A percentile compares a stretch with the other conserved stretches of the same genome.
Evolutionary conservation across 2,888 invertebrate species (phyloP).

Genomic region (Hypena proboscidalis): DNA sequence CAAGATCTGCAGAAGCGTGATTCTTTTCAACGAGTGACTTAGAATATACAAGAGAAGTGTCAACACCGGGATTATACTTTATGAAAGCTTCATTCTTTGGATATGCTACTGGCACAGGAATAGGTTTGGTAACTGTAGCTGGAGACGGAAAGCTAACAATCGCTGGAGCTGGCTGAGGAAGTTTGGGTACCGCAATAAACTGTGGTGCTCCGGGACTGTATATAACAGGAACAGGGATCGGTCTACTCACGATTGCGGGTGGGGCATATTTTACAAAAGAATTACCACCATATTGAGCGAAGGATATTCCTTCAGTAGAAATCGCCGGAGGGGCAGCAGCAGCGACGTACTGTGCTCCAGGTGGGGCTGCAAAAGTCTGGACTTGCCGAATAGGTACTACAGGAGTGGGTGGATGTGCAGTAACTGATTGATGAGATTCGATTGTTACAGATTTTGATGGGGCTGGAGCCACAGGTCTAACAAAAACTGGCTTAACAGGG

Average conservation of each 20-base stretch:
- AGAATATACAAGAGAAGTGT: constrained; percentile 12
- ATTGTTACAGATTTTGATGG: background rate
- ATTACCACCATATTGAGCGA: background rate
- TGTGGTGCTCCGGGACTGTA: constrained; percentile 1
- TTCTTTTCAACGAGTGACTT: constrained; percentile 5
- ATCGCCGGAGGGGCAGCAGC: background rate
- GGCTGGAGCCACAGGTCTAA: background rate
- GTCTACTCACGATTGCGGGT: background rate
- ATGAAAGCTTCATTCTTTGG: background rate
- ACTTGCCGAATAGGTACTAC: background rate
- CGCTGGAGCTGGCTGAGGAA: background rate
- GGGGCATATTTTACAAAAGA: background rate
- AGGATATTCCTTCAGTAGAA: no score
- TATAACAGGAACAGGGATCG: constrained; percentile 4
- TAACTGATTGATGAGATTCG: background rate
- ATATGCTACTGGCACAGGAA: constrained; percentile 31
- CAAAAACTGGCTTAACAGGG: constrained; percentile 12
- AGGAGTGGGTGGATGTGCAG: background rate
- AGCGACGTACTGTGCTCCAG: background rate
- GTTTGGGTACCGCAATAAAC: background rate
- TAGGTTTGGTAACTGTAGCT: constrained; percentile 7
- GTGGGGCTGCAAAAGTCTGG: background rate
- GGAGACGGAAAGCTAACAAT: constrained; percentile 1
- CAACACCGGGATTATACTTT: background rate
- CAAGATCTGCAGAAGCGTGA: background rate